Conservation (phyloP, 2,888 invertebrate species). For the Philaethria dido region DNA sequence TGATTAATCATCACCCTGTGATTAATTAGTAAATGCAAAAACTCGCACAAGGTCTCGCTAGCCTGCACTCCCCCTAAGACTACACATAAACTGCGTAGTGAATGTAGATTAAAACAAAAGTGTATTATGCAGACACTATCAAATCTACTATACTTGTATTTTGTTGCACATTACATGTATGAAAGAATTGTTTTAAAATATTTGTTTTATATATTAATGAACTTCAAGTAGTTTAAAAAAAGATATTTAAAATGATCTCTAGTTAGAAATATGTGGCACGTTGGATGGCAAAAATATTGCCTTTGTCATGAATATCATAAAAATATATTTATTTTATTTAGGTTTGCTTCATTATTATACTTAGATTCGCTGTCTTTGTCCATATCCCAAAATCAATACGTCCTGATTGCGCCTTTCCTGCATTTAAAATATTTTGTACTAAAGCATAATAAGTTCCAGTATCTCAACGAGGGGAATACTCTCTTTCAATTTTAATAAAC, state of each 20-base stretch:
- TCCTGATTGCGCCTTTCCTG: no score
- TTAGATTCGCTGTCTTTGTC: no score
- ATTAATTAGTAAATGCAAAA: constrained; percentile 57
- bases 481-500: constrained; percentile 15
- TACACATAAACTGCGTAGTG: constrained; percentile 23
- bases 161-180: constrained; percentile 32
- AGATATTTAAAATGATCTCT: no score
- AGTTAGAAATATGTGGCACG: no score
- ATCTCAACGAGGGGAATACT: neutral
- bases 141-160: constrained; percentile 37
- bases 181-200: neutral
- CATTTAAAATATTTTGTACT: neutral
- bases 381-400: no score
- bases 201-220: no score
- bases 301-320: no score
- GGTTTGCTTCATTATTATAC: no score
- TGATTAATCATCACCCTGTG: constrained; percentile 75
- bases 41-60: constrained; percentile 24
- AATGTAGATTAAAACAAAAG: constrained; percentile 44
- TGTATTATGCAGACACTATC: constrained; percentile 42
- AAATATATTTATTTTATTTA: no score
- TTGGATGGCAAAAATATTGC: no score
- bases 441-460: neutral
- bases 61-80: constrained; percentile 44
- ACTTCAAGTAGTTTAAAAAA: no score